Percentiles rank a stretch among this genome's conserved stretches.
These are phyloP conservation scores for Agrotis exclamationis DNA, from an alignment of 2,888 invertebrate genomes.

Conservation along the genomic window DNA sequence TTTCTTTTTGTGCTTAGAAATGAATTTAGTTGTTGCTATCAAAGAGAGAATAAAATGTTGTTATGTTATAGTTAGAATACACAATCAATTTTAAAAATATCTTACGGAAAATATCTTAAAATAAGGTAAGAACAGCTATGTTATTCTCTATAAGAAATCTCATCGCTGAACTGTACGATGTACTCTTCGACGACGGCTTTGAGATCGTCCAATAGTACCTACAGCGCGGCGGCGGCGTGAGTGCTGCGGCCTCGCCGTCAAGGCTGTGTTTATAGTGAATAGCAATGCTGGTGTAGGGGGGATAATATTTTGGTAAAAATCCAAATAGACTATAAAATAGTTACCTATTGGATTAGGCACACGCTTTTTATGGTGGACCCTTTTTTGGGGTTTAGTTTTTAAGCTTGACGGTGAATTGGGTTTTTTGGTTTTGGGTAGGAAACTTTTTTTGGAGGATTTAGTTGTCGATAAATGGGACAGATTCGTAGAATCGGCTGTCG, in stretches of 20 bases:
- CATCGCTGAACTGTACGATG: too few species aligned
- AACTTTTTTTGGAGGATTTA: not conserved
- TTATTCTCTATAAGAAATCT: too few species aligned
- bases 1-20: conserved; percentile 9
- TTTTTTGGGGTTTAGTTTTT: not conserved
- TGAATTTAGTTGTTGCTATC: conserved; percentile 14
- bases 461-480: not conserved
- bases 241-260: too few species aligned
- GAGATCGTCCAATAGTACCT: too few species aligned
- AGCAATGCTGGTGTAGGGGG: too few species aligned
- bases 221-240: too few species aligned
- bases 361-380: not conserved
- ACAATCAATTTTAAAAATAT: conserved; percentile 2
- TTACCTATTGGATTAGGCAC: conserved; percentile 37
- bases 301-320: not conserved
- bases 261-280: too few species aligned
- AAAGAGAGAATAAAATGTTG: conserved; percentile 23
- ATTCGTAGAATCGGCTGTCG: not conserved
- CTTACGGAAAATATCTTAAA: too few species aligned
- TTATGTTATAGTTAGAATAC: not conserved
- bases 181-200: too few species aligned
- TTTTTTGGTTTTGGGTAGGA: not conserved
- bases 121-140: too few species aligned
- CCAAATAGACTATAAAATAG: not conserved
- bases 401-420: not conserved